These are phyloP conservation scores for Galerucella calmariensis DNA, from an alignment of 2,888 invertebrate species.

Conservation along the genomic window DNA sequence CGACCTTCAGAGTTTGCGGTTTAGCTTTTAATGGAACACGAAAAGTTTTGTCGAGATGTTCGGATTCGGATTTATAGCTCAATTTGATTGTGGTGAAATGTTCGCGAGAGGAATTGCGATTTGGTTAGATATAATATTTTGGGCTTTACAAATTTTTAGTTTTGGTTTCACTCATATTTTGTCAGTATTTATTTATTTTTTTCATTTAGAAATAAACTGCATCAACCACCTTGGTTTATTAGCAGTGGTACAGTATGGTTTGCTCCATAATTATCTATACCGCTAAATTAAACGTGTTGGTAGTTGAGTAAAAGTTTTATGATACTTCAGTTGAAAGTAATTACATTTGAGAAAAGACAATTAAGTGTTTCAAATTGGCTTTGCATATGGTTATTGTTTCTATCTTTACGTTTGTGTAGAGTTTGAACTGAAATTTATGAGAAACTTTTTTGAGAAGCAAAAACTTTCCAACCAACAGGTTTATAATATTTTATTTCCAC, in stretches of 20 bases:
- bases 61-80: background rate
- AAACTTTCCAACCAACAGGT: too few relatives aligned
- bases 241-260: too few relatives aligned
- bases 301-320: background rate
- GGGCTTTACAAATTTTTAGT: too few relatives aligned
- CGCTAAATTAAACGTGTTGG: background rate
- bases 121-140: background rate
- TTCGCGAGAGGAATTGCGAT: background rate
- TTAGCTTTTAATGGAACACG: background rate
- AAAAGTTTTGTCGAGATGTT: background rate
- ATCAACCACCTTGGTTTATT: too few relatives aligned
- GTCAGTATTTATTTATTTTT: too few relatives aligned
- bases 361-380: background rate
- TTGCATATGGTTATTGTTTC: background rate
- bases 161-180: too few relatives aligned
- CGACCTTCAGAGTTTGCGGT: conserved; percentile 4
- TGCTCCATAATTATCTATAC: too few relatives aligned
- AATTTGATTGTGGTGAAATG: background rate
- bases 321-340: background rate
- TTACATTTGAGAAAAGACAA: background rate
- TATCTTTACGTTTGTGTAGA: too few relatives aligned
- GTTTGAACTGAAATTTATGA: too few relatives aligned
- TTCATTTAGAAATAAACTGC: too few relatives aligned
- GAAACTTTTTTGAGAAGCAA: too few relatives aligned
- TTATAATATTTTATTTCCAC: too few relatives aligned